These are phyloP conservation scores for Leptodirus hochenwartii DNA, from an alignment of 2,888 invertebrate species.

Conservation along the genomic window DNA sequence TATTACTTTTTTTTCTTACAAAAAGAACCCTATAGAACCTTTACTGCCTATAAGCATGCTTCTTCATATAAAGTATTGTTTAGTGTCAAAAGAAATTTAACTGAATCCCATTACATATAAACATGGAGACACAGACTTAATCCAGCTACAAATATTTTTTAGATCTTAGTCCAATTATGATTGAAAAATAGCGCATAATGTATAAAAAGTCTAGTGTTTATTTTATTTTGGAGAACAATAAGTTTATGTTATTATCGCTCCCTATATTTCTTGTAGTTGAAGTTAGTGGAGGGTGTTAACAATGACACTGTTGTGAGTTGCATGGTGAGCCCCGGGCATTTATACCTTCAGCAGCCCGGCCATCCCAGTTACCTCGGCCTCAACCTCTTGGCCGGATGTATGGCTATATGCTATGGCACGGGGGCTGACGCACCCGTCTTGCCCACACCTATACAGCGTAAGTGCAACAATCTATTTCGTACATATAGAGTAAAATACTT, in stretches of 20 bases:
- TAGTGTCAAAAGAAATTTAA: too few species aligned
- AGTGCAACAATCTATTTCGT: too few species aligned
- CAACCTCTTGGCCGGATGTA: slow-evolving; percentile 58
- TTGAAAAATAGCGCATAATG: too few species aligned
- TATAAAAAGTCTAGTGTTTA: too few species aligned
- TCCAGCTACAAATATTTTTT: too few species aligned
- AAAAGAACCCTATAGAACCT: too few species aligned
- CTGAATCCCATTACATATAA: too few species aligned
- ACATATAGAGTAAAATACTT: slow-evolving; percentile 4
- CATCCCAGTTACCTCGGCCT: slow-evolving; percentile 85
- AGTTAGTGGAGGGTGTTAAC: slow-evolving; percentile 78
- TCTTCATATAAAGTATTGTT: too few species aligned
- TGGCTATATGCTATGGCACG: slow-evolving; percentile 66
- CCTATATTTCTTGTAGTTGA: slow-evolving; percentile 51
- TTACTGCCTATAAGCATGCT: too few species aligned
- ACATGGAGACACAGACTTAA: too few species aligned
- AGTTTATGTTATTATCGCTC: slow-evolving; percentile 3
- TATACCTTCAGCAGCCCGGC: slow-evolving; percentile 89
- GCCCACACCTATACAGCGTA: slow-evolving; percentile 63
- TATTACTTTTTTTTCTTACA: too few species aligned
- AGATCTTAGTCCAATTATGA: too few species aligned
- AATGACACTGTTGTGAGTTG: slow-evolving; percentile 85
- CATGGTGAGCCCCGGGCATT: slow-evolving; percentile 68
- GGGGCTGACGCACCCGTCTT: slow-evolving; percentile 55
- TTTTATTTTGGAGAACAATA: background rate